Evolutionary conservation across 2,888 invertebrate genomes (phyloP), one percentile per base, ranked within the genome.

Genomic region (Plagiodera versicolora): DNA sequence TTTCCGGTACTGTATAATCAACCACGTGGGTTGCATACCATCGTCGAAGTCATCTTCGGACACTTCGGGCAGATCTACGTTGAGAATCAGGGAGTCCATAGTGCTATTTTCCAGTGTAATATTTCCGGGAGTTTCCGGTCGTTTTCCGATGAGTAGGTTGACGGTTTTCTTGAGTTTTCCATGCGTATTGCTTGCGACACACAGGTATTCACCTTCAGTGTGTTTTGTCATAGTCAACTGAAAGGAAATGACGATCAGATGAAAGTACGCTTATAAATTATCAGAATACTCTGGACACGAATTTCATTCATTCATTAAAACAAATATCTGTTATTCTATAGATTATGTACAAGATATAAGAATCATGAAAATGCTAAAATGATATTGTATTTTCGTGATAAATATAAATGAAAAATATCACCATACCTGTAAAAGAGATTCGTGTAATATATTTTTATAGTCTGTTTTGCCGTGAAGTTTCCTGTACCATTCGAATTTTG

Each of bases 131-230:
- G 81, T 76, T 2, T 81, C 78, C 0, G 87, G 86, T 68, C 84
- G 83, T 1, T 77, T 77, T 14, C 86, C 86, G 69, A 83, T 78
- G 51, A 82, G 80, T 49, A 87, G 73, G 1, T 75, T 78, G 56
- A 84, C 82, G 14, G 77, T 75, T 16, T 83, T 80, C 64, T 83
- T 82, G 50, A 84, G 75, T 48, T 75, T 76, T 16, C 86, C 86
- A 65, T 83, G 71, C 48, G 75, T 75, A 70, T 86, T 86, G 60
- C 76, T 74, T 1, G 83, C 85, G 47, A 78, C 80, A 72, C 86
- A 86, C 52, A 80, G 80, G 75, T 86, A 86, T 53, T 80, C 81
- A 18, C 83, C 85, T 63, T 83, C 83, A 5, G 72, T 67, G 10
- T 74, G 69, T 63, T 78, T 74, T 17, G 74, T 73, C 49, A 81